Evolutionary conservation across 2,888 invertebrate genomes (phyloP).

Genomic region (Drosophila subquinaria): DNA sequence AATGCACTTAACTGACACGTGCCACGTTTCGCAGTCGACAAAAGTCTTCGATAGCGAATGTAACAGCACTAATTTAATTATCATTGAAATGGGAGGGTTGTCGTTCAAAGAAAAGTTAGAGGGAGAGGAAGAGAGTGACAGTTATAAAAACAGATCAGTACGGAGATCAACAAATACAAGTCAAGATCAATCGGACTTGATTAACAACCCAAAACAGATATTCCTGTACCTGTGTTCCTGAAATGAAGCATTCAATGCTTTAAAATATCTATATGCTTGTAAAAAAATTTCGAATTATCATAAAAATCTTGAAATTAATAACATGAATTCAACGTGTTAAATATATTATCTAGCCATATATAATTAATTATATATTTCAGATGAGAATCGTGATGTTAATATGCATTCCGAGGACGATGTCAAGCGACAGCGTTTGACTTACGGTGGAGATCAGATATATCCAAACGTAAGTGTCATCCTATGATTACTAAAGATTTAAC

Average conservation of each 20-base stretch:
- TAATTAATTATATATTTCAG: constrained; percentile 86
- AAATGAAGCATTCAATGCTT: too few species aligned
- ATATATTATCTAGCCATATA: too few species aligned
- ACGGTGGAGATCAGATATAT: constrained; percentile 95
- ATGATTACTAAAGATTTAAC: neutral
- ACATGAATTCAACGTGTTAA: too few species aligned
- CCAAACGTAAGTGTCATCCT: constrained; percentile 90
- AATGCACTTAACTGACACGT: constrained; percentile 77
- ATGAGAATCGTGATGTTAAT: constrained; percentile 95
- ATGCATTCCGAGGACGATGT: constrained; percentile 95
- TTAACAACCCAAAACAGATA: too few species aligned
- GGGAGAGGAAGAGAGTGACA: neutral
- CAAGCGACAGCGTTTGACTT: constrained; percentile 94
- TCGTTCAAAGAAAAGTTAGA: neutral
- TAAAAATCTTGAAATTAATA: too few species aligned
- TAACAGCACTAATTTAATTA: constrained; percentile 53
- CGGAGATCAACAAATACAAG: neutral
- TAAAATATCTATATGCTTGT: too few species aligned
- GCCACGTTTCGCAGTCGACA: constrained; percentile 28
- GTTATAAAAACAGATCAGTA: neutral
- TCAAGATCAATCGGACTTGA: neutral
- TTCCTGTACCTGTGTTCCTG: too few species aligned
- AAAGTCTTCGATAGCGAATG: constrained; percentile 6
- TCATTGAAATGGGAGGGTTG: constrained; percentile 23
- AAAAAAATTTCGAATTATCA: too few species aligned